Evolutionary conservation across 2,797 vertebrate genomes (phyloP), one percentile per base, ranked within the genome.

Genomic region (Crocodylus rhombifer): DNA sequence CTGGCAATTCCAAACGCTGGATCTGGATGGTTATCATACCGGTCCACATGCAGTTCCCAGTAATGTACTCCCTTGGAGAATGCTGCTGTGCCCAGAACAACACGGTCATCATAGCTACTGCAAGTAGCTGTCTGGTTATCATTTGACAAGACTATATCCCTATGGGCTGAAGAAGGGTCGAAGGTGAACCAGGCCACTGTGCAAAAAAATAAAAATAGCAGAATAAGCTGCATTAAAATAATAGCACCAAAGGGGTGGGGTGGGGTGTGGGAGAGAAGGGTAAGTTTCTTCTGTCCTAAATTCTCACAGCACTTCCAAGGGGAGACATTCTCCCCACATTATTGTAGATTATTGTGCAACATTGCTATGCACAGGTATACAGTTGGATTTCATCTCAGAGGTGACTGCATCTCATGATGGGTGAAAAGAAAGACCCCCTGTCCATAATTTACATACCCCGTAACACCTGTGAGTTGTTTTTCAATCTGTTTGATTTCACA

Each of bases 131-230:
- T 99, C 97, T 98, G 99, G 98, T 99, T 99, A 86, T 99, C 99
- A 1, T 99, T 99, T 1, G 99, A 98, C 90, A 99, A 97, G 58
- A 99, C 98, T 10, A 99, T 99, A 98, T 99, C 99, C 81, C 98
- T 98, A 95, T 99, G 99, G 83, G 99, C 99, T 33, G 99, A 99
- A 90, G 97, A 98, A 87, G 99, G 98, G 96, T 99, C 99, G 15
- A 99, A 99, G 86, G 98, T 98, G 98, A 99, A 99, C 99, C 99
- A 99, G 0, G 99, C 99, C 98, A 99, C 99, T 99, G 97, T 5
- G 90, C 51, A 95, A 82, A 30, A 87, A 61, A 84, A 91, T 57
- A n/a, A 3, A n/a, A 80, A 5, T 0, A 15, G n/a, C 65, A 90
- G 58, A 93, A 93, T 0, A 1, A 23, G 20, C 13, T 80, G 67